Evolutionary conservation across 2,797 vertebrate species (phyloP).

Genomic region (Melanitta fusca): DNA sequence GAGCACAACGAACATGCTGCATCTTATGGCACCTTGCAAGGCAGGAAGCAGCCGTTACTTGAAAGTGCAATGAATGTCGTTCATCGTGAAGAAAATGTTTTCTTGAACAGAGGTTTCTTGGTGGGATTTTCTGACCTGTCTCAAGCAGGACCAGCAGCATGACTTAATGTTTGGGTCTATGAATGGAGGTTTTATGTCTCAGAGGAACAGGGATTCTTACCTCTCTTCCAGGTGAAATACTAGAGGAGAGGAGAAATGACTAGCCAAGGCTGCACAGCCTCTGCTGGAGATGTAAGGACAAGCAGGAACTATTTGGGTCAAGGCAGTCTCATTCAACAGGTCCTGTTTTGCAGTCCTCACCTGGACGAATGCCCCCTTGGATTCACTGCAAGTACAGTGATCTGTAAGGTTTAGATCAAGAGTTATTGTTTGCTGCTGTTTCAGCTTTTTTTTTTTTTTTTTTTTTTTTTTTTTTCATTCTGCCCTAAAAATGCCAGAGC

Average conservation of each 20-base stretch:
- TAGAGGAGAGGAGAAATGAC: not conserved
- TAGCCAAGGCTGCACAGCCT: not conserved
- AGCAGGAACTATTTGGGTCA: not conserved
- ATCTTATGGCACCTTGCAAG: not conserved
- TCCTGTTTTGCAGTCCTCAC: not conserved
- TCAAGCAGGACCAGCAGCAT: not conserved
- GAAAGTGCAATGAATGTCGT: not conserved
- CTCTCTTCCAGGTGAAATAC: not conserved
- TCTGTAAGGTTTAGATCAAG: slow-evolving; percentile 12
- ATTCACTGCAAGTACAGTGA: not conserved
- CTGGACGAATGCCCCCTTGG: not conserved
- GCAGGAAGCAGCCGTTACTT: rapidly evolving
- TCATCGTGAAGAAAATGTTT: not conserved
- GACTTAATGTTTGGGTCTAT: not conserved
- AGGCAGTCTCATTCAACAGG: not conserved
- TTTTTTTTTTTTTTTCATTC: not conserved
- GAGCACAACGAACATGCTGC: rapidly evolving
- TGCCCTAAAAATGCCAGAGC: slow-evolving; percentile 73
- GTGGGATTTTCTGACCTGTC: not conserved
- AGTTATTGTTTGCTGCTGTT: slow-evolving; percentile 51
- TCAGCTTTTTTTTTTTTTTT: slow-evolving; percentile 16
- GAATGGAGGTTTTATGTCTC: not conserved
- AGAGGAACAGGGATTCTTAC: not conserved
- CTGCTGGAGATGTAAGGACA: not conserved
- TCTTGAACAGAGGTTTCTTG: not conserved